Conservation (phyloP, 1,140 invertebrate genomes). For the Lysiphlebus fabarum region DNA sequence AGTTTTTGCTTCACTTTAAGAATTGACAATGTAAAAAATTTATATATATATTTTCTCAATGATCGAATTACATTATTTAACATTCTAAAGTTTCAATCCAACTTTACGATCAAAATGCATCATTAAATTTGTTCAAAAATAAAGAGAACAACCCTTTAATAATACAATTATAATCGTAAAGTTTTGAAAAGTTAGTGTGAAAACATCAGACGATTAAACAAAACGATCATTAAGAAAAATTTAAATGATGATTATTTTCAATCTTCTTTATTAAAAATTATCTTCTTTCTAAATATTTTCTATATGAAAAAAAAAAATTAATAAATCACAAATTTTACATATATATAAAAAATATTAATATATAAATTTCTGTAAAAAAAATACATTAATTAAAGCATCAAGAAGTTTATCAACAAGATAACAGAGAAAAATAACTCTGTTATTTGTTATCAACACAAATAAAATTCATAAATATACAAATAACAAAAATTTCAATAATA, state of each 20-base stretch:
- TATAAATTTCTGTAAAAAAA: too few species aligned
- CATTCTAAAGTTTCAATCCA: neutral
- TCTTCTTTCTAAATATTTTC: too few species aligned
- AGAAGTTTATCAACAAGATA: too few species aligned
- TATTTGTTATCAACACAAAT: neutral
- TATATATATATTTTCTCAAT: neutral
- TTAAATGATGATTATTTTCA: too few species aligned
- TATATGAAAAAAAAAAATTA: too few species aligned
- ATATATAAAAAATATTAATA: too few species aligned
- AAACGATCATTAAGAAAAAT: too few species aligned
- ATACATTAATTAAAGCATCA: too few species aligned
- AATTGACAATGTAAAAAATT: neutral
- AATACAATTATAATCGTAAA: neutral
- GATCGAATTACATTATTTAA: neutral
- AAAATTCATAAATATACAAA: neutral
- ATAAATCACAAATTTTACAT: too few species aligned
- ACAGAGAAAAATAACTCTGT: too few species aligned
- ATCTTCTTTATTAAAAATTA: too few species aligned
- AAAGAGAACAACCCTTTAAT: neutral
- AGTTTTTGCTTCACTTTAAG: neutral
- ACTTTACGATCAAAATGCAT: neutral
- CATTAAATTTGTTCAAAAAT: neutral
- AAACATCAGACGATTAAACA: too few species aligned
- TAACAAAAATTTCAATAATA: neutral
- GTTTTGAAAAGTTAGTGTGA: neutral